A percentile compares a stretch with the other conserved stretches of the same genome.
Evolutionary conservation across 2,888 invertebrate genomes (phyloP).

Genomic region (Metellina segmentata): DNA sequence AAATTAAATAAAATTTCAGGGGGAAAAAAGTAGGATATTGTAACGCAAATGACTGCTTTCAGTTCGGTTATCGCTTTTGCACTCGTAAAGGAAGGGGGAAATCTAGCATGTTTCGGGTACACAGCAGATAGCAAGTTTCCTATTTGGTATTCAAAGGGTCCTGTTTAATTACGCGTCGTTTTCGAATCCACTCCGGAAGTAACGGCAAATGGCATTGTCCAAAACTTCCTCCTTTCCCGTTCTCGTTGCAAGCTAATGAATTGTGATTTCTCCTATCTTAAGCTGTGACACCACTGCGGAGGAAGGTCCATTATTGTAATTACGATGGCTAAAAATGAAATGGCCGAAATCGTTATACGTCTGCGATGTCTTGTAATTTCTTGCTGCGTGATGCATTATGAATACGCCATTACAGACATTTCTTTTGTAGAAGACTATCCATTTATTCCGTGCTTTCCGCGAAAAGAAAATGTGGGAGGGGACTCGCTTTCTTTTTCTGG

Average conservation of each 20-base stretch:
- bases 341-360: conserved; percentile 60
- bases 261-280: conserved; percentile 42
- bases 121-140: conserved; percentile 20
- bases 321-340: conserved; percentile 59
- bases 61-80: background rate
- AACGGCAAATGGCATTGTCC: conserved; percentile 49
- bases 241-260: conserved; percentile 50
- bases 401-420: conserved; percentile 58
- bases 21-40: no score
- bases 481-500: background rate
- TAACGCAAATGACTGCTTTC: background rate
- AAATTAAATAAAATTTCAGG: no score
- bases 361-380: conserved; percentile 61
- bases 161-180: conserved; percentile 32
- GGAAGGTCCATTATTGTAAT: conserved; percentile 69
- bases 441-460: conserved; percentile 32
- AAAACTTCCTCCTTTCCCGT: conserved; percentile 36
- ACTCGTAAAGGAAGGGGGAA: background rate
- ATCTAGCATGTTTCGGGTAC: background rate
- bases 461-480: background rate
- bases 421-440: conserved; percentile 53
- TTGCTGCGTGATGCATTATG: conserved; percentile 67
- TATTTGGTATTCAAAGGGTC: conserved; percentile 49
- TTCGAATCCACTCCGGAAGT: conserved; percentile 45
- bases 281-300: conserved; percentile 58